These are phyloP conservation scores for Poecilus cupreus DNA, from an alignment of 2,888 invertebrate species.

Conservation along the genomic window DNA sequence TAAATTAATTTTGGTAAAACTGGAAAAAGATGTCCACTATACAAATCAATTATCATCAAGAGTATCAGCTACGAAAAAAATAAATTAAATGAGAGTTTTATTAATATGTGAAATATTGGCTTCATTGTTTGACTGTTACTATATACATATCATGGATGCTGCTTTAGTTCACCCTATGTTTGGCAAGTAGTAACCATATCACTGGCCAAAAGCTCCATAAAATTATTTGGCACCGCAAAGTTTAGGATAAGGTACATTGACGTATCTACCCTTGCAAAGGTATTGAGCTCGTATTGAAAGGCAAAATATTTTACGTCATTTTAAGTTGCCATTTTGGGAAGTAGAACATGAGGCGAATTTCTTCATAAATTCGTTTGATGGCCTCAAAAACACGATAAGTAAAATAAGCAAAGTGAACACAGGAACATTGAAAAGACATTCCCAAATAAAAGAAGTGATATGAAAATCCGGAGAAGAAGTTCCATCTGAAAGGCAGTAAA, in stretches of 20 bases:
- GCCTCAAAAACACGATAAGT: constrained; percentile 3
- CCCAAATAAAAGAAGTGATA: constrained; percentile 30
- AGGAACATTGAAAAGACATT: constrained; percentile 15
- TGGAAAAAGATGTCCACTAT: too few species aligned
- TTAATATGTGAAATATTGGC: too few species aligned
- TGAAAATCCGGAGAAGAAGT: constrained; percentile 35
- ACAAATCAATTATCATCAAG: too few species aligned
- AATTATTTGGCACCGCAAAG: too few species aligned
- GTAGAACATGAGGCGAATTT: background rate
- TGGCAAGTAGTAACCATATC: too few species aligned
- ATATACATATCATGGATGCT: too few species aligned
- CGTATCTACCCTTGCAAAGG: background rate
- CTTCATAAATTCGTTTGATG: constrained; percentile 10
- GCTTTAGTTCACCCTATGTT: too few species aligned
- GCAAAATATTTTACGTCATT: background rate
- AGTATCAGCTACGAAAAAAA: too few species aligned
- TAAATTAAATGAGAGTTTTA: too few species aligned
- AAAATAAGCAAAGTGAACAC: background rate
- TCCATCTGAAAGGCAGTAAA: constrained; percentile 12
- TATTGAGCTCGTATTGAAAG: background rate
- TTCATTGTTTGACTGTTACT: too few species aligned
- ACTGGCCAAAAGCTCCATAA: too few species aligned
- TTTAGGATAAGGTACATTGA: background rate
- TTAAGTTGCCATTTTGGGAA: constrained; percentile 22
- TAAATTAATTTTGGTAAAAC: too few species aligned